Evolutionary conservation across 1,140 invertebrate species (phyloP).

Genomic region (Cherax quadricarinatus): DNA sequence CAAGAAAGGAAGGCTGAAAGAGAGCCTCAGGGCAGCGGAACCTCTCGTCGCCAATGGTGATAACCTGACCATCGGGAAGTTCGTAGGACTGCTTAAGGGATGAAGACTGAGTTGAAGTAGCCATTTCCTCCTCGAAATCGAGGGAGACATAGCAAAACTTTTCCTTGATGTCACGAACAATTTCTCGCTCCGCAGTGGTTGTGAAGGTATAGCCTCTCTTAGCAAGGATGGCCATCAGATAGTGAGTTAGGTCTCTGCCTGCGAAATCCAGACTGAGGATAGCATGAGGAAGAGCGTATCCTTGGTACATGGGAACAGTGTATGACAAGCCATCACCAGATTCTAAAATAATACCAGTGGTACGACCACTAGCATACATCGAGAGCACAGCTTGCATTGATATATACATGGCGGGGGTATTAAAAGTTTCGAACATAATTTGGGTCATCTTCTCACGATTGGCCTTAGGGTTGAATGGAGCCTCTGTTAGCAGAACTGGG

Average conservation of each 20-base stretch:
- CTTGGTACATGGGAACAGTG: slow-evolving; percentile 22
- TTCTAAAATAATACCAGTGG: slow-evolving; percentile 7
- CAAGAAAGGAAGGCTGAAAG: slow-evolving; percentile 23
- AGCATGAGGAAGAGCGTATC: slow-evolving; percentile 12
- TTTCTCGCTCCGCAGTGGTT: slow-evolving; percentile 27
- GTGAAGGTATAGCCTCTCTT: slow-evolving; percentile 24
- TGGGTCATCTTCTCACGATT: slow-evolving; percentile 87
- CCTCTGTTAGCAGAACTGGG: slow-evolving; percentile 80
- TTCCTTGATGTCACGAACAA: slow-evolving; percentile 30
- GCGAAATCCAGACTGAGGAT: slow-evolving; percentile 8
- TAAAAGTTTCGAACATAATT: slow-evolving; percentile 81
- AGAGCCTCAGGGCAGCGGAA: slow-evolving; percentile 32
- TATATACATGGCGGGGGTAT: slow-evolving; percentile 35
- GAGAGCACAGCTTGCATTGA: slow-evolving; percentile 28
- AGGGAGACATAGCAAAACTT: slow-evolving; percentile 19
- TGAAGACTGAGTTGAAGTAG: not conserved
- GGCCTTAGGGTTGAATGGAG: slow-evolving; percentile 94
- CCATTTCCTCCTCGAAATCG: slow-evolving; percentile 27
- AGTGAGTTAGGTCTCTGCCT: slow-evolving; percentile 14
- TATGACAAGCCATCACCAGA: slow-evolving; percentile 21
- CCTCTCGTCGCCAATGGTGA: slow-evolving; percentile 11
- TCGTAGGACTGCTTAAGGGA: slow-evolving; percentile 2
- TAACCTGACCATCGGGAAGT: slow-evolving; percentile 26
- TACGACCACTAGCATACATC: slow-evolving; percentile 21
- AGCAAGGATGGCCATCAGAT: slow-evolving; percentile 6